Base-by-base conservation (phyloP, 2,888 invertebrate genomes). In the Nebria brevicollis region DNA sequence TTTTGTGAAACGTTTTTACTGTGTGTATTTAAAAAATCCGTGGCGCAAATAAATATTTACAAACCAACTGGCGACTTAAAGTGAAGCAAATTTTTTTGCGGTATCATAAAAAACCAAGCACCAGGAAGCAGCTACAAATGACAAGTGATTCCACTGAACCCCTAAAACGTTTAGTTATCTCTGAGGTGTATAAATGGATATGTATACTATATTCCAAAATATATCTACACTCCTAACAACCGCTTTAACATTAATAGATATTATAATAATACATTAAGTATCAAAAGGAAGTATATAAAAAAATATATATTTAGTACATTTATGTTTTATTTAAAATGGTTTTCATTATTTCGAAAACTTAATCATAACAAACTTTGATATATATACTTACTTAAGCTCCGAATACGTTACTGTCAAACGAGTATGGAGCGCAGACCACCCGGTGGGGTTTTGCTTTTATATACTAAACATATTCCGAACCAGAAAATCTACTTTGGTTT, bases 91-190 rank as follows among this genome's bases (percentile, higher is more conserved):
- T 54, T 54, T 54, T 8, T 54, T 54, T 8, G 54, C 2, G 13
- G 54, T 8, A 54, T 54, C 54, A 54, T 54, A 54, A 54, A 54
- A 54, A 54, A 54, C 13, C 34, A 34, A 54, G 6, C 54, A 13
- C 11, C 54, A 54, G 54, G 34, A 11, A 54, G 54, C 54, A 54
- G 54, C 54, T 54, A 54, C 54, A 54, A 54, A 54, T 54, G 54
- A 13, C 54, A 54, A 54, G 54, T 54, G 54, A 8, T 54, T 11
- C 34, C 2, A 34, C 34, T 54, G 54, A 54, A 54, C 54, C 54
- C 54, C 54, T 54, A 54, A 54, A 54, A 54, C 54, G 54, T 54
- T 54, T 54, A 54, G 54, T 54, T 54, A 54, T 54, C 54, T 54
- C 54, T 3, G 54, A 54, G 54, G 54, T 54, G 54, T 54, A 54